Percentiles rank a stretch among this genome's conserved stretches.
Conservation (phyloP, 2,797 vertebrate genomes). For the Liasis olivaceus region DNA sequence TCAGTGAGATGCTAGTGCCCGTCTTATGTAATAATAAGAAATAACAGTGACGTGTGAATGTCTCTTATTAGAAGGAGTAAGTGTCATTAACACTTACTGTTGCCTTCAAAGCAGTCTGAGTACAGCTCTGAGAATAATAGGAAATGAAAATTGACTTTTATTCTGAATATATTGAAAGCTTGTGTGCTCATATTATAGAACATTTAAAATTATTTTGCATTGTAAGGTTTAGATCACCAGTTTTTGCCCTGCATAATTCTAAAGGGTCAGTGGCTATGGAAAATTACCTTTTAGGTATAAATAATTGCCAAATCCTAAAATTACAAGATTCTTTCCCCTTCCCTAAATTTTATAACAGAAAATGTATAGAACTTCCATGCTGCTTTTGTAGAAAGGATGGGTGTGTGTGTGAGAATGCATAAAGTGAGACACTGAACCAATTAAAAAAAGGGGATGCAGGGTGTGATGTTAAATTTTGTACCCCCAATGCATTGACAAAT, state of each 20-base stretch:
- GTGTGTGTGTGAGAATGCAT: neutral
- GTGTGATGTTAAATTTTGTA: neutral
- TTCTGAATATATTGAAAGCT: constrained; percentile 51
- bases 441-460: neutral
- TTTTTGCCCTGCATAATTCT: constrained; percentile 52
- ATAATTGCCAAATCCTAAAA: neutral
- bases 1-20: constrained; percentile 75
- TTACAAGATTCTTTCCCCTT: neutral
- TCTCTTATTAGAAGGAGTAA: constrained; percentile 75
- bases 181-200: constrained; percentile 55
- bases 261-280: constrained; percentile 18
- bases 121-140: constrained; percentile 49
- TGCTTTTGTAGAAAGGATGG: neutral
- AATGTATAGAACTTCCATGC: neutral
- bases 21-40: constrained; percentile 74
- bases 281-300: constrained; percentile 36
- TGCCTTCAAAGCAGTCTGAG: constrained; percentile 66
- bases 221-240: constrained; percentile 41
- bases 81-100: constrained; percentile 73
- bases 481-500: neutral
- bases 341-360: neutral
- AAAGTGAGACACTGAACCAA: neutral
- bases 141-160: constrained; percentile 50
- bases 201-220: constrained; percentile 42
- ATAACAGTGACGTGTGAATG: constrained; percentile 74